Evolutionary conservation across 2,888 invertebrate genomes (phyloP).

Genomic region (Mythimna lalbum): DNA sequence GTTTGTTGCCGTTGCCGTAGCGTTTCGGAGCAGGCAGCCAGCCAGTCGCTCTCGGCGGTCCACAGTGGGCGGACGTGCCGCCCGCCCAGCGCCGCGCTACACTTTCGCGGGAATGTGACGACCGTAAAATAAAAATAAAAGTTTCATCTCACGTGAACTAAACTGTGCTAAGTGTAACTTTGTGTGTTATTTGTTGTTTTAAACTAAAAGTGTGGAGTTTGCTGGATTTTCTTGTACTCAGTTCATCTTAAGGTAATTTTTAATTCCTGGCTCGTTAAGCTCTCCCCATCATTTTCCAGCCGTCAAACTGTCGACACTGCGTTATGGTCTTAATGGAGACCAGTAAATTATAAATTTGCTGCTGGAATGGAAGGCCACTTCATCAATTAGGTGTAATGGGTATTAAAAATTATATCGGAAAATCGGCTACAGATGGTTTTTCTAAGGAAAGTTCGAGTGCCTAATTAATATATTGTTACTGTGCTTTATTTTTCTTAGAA

Average conservation of each 20-base stretch:
- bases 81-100: slow-evolving; percentile 72
- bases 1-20: slow-evolving; percentile 24
- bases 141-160: slow-evolving; percentile 38
- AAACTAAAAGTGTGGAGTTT: slow-evolving; percentile 50
- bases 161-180: slow-evolving; percentile 57
- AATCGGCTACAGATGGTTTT: not conserved
- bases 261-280: slow-evolving; percentile 50
- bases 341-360: slow-evolving; percentile 47
- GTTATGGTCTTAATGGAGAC: slow-evolving; percentile 50
- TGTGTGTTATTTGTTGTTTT: slow-evolving; percentile 17
- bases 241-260: slow-evolving; percentile 68
- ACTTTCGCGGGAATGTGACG: slow-evolving; percentile 60
- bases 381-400: slow-evolving; percentile 25
- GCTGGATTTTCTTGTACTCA: slow-evolving; percentile 58
- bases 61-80: slow-evolving; percentile 76
- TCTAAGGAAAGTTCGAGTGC: not conserved
- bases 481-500: not conserved
- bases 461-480: not conserved
- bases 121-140: slow-evolving; percentile 46
- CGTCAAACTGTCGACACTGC: slow-evolving; percentile 47
- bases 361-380: slow-evolving; percentile 4
- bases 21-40: slow-evolving; percentile 9
- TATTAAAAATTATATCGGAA: slow-evolving; percentile 10
- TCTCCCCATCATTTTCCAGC: slow-evolving; percentile 28
- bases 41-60: slow-evolving; percentile 71